Evolutionary conservation across 2,888 invertebrate species (phyloP), one percentile per base, ranked within the genome.

Genomic region (Acleris literana): DNA sequence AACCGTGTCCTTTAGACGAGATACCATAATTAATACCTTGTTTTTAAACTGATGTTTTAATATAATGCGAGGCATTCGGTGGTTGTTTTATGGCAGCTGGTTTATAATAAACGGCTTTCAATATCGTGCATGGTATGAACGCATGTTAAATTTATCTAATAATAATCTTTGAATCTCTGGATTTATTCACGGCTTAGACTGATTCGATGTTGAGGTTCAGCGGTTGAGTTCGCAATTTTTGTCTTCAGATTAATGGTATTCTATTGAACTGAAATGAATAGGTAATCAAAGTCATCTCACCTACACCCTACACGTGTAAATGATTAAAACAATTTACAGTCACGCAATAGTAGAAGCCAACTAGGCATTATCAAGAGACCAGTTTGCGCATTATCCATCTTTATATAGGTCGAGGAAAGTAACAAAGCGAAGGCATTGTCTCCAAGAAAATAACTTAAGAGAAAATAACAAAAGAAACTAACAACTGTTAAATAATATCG

Each of bases 401-500:
- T 48, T 25, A 66, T 62, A 66, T 57, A 48, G 62, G 61, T 57
- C 66, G 61, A 61, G 57, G 48, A 65, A 65, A 65, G 60, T 17
- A 55, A 44, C 62, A 62, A 62, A 62, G 57, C 53, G 62, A 46
- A n/a, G 57, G 57, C 52, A 66, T 66, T 66, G 66, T 66, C 66
- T 66, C 57, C 52, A 51, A 66, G 66, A 62, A 66, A 66, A 66
- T 66, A 66, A 62, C 57, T 66, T 53, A 57, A 66, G 65, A 66
- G 65, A 66, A 61, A 66, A 66, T 61, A 60, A 56, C 55, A 61
- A 66, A 66, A 66, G 66, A 66, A 62, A 66, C 66, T 66, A 66
- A 57, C 66, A 66, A 66, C 49, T 64, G 65, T 68, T 65, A 65
- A 65, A 62, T 72, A 78, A 70, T 77, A 76, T 77, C 73, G 74